These are phyloP conservation scores for Philhelius pedissequus DNA, from an alignment of 2,888 invertebrate species.

Conservation along the genomic window DNA sequence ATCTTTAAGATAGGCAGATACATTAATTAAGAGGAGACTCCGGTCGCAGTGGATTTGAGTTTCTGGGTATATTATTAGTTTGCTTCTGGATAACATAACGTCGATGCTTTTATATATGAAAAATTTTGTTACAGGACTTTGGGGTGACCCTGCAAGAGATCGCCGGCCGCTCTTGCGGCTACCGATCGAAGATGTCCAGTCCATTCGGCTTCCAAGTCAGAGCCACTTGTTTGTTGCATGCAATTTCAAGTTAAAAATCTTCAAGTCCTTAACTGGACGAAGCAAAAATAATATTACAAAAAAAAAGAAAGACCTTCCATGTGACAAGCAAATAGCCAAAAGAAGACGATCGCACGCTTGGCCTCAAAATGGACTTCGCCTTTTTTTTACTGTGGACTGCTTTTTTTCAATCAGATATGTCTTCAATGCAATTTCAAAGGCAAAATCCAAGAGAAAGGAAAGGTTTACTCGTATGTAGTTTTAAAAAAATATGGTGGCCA, in stretches of 20 bases:
- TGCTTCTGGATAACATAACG: conserved; percentile 37
- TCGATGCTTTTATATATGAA: background rate
- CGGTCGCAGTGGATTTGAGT: background rate
- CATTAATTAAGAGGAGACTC: conserved; percentile 62
- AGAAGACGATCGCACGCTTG: conserved; percentile 18
- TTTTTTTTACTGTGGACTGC: background rate
- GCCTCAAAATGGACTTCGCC: background rate
- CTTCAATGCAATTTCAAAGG: conserved; percentile 10
- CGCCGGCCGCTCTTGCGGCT: background rate
- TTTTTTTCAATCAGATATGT: conserved; percentile 6
- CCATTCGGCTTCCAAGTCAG: background rate
- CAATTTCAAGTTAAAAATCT: conserved; percentile 48
- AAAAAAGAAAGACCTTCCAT: conserved; percentile 4
- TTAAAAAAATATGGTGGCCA: conserved; percentile 10
- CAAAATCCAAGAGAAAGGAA: background rate
- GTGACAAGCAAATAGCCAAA: conserved; percentile 55
- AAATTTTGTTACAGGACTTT: background rate
- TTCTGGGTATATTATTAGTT: conserved; percentile 37
- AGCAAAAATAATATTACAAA: background rate
- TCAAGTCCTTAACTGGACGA: conserved; percentile 5
- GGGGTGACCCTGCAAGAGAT: conserved; percentile 42
- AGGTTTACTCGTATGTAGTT: background rate
- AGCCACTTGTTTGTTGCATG: conserved; percentile 60
- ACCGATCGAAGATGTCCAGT: background rate
- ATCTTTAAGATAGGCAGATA: conserved; percentile 67